Base-by-base conservation (phyloP, 2,888 invertebrate genomes). In the Yponomeuta cagnagella region DNA sequence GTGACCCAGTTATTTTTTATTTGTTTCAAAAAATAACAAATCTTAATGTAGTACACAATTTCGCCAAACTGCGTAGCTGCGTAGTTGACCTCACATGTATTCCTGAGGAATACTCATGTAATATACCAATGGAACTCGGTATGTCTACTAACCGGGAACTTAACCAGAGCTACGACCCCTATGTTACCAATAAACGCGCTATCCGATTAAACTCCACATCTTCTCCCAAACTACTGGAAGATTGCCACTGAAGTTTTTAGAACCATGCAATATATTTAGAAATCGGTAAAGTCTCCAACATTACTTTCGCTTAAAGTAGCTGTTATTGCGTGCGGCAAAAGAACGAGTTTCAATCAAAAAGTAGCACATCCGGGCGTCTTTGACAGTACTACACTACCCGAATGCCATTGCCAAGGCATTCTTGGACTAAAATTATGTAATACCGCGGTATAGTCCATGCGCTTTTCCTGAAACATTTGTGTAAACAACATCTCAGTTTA, bases 321-420 rank as follows among this genome's bases (percentile, higher is more conserved):
- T 8, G 5, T 43, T 43, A 43, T 43, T 43, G 8, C 43, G 43
- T 8, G 8, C 6, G 8, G 43, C 43, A 43, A 5, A 43, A 8
- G 43, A 43, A 43, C 43, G 8, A 43, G 6, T 43, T 43, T 43
- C 8, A 43, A 43, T 1, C 43, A 43, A 43, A 43, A 43, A 5
- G 8, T 43, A 8, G 43, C 43, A 43, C 43, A 43, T 43, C 43
- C 43, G 43, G 9, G 8, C 6, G 43, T 8, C 8, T 43, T 43
- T 43, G 43, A 43, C 43, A 43, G 43, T 58, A 58, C 65, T 30
- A 65, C 65, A 65, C 65, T 31, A 65, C 65, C 67, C 78, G 79
- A 86, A 82, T 84, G 82, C 81, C 85, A 87, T 75, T 87, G 87
- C 87, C 87, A 88, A 88, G 85, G 86, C 83, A 86, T 87, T 83